Conservation (phyloP, 2,113 vertebrate genomes). For the Heloderma charlesbogerti region DNA sequence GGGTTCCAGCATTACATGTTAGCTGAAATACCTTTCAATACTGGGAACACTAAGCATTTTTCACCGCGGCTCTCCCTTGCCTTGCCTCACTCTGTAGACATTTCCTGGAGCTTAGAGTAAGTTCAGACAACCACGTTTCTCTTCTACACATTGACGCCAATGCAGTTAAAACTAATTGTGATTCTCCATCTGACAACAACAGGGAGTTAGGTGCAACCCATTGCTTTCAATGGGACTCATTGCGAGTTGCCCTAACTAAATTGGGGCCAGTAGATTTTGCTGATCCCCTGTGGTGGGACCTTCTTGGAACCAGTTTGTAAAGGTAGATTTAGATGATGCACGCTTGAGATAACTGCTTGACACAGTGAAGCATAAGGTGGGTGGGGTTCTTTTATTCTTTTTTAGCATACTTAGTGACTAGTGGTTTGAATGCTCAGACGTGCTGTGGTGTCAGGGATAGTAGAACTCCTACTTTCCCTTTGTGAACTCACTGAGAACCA, state of each 20-base stretch:
- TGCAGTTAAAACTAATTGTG: not conserved
- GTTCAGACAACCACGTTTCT: not conserved
- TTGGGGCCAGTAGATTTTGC: not conserved
- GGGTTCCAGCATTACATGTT: not conserved
- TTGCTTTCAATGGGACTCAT: not conserved
- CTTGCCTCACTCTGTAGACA: not conserved
- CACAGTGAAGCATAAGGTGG: not conserved
- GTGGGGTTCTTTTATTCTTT: too few species aligned
- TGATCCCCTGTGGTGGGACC: not conserved
- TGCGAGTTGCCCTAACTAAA: not conserved
- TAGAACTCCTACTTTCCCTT: not conserved
- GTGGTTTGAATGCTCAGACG: not conserved
- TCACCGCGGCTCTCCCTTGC: constrained; percentile 14
- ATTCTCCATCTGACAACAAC: not conserved
- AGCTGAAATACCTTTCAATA: not conserved
- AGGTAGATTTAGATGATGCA: not conserved
- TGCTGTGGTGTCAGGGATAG: not conserved
- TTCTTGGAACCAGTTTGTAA: not conserved
- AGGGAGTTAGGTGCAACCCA: not conserved
- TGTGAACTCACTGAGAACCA: not conserved
- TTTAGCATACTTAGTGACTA: not conserved
- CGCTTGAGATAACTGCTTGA: not conserved
- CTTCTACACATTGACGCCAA: not conserved
- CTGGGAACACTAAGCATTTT: constrained; percentile 7
- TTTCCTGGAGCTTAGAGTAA: not conserved